phyloP scores from a whole-genome alignment of 2,113 vertebrate species.

The Henicopernis longicauda region DNA sequence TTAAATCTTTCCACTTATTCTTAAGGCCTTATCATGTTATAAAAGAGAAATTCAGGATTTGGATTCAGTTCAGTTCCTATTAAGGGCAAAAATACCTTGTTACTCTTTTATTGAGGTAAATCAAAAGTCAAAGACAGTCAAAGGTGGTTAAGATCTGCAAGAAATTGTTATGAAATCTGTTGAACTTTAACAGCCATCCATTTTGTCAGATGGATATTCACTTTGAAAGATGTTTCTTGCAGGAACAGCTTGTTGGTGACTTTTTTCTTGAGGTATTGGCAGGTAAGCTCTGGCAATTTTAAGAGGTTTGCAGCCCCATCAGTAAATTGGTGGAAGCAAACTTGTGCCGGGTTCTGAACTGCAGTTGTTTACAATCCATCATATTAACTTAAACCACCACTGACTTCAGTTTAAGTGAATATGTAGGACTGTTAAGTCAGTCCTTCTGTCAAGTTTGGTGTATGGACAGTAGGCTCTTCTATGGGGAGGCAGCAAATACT shows the following conservation, averaged over 20 bases:
- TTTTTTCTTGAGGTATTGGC: conserved; percentile 19
- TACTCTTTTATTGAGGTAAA: neutral
- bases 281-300: conserved; percentile 13
- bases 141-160: conserved; percentile 8
- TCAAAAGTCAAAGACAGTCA: conserved; percentile 4
- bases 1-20: conserved; percentile 6
- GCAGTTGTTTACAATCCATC: neutral
- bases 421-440: neutral
- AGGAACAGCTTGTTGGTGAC: neutral
- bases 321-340: neutral
- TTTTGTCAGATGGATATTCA: neutral
- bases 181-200: conserved; percentile 1
- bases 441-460: neutral
- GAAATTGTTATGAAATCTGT: neutral
- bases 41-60: conserved; percentile 14
- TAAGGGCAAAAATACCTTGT: conserved; percentile 5
- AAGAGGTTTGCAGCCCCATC: neutral
- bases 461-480: neutral
- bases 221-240: neutral
- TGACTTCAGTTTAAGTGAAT: neutral
- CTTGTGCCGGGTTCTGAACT: neutral
- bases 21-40: neutral
- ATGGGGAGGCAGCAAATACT: neutral
- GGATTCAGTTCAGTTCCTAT: conserved; percentile 1
- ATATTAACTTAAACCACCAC: neutral